Base-by-base conservation (phyloP, 2,797 vertebrate species). In the Fistularia commersonii region DNA sequence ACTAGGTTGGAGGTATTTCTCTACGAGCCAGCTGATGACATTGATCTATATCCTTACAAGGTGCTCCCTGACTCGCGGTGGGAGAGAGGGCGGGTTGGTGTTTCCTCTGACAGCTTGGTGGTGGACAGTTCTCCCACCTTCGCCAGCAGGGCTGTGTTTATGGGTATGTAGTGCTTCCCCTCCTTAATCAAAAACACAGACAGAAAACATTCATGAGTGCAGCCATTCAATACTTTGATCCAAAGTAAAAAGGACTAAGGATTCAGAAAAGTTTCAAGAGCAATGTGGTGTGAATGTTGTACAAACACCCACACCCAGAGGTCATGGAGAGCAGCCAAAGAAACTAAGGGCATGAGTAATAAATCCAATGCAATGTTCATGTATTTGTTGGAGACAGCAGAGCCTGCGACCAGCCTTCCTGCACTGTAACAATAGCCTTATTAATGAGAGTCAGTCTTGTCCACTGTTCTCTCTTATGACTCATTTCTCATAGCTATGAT, bases 111-210 rank as follows among this genome's bases (percentile, higher is more conserved):
- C 0, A 62, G 78, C 51, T 71, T 74, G 4, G 79, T 39, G 58
- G 82, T 80, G 49, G 84, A 55, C 37, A 77, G 83, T 41, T 92
- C 50, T 37, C 90, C 90, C 51, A 87, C 85, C 49, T 91, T 89
- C 5, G 74, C 81, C 71, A 92, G 81, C 74, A 95, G 55, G 14
- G 87, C 89, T 23, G 93, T 95, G 86, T 96, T 96, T 82, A 98
- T 88, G 39, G 95, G 95, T 71, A 98, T 98, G 51, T 98, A 98
- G 73, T 98, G 93, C 74, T 98, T 98, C 6, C 95, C 95, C 72
- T 96, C 94, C 95, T 98, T 31, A 58, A 57, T 43, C 44, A 66
- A 65, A 7, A 50, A 63, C 40, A 62, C 56, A 77, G 42, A 80
- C 34, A 76, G 6, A 60, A 45, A 52, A 49, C 12, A 61, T 47